Percentiles rank a stretch among this genome's conserved stretches.
Conservation (phyloP, 2,888 invertebrate species). For the Mystacides longicornis region DNA sequence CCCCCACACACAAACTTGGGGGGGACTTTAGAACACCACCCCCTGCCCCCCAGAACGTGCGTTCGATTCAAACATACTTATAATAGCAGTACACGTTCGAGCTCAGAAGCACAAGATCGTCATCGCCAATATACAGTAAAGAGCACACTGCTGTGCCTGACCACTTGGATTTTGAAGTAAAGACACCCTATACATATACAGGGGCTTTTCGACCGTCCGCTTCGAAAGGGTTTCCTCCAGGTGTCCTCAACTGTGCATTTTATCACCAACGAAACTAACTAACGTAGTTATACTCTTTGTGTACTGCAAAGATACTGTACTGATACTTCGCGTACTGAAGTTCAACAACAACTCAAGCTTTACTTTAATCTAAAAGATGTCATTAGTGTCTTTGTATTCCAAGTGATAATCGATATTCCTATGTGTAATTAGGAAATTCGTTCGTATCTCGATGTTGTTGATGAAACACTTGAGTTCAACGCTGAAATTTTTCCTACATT, state of each 20-base stretch:
- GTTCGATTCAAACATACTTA: constrained; percentile 44
- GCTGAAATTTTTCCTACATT: too few relatives aligned
- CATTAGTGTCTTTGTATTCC: too few relatives aligned
- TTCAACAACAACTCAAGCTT: too few relatives aligned
- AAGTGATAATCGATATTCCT: too few relatives aligned
- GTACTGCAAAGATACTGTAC: too few relatives aligned
- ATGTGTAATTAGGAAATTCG: too few relatives aligned
- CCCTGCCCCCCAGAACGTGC: constrained; percentile 38
- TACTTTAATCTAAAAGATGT: too few relatives aligned
- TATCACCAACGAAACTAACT: too few relatives aligned
- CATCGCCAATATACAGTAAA: constrained; percentile 12
- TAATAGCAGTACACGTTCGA: background rate
- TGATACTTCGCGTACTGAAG: too few relatives aligned
- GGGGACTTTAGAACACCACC: constrained; percentile 18
- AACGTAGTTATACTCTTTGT: too few relatives aligned
- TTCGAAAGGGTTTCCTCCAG: constrained; percentile 1
- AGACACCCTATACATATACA: constrained; percentile 5
- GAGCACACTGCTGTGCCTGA: constrained; percentile 19
- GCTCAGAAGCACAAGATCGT: constrained; percentile 22
- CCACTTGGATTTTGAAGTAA: constrained; percentile 10
- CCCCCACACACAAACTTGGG: constrained; percentile 7
- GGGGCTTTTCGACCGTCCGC: constrained; percentile 20
- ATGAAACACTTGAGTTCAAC: too few relatives aligned
- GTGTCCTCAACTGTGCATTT: background rate
- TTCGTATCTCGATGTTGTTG: too few relatives aligned